phyloP scores from a whole-genome alignment of 2,113 vertebrate species.

The Uria aalge region DNA sequence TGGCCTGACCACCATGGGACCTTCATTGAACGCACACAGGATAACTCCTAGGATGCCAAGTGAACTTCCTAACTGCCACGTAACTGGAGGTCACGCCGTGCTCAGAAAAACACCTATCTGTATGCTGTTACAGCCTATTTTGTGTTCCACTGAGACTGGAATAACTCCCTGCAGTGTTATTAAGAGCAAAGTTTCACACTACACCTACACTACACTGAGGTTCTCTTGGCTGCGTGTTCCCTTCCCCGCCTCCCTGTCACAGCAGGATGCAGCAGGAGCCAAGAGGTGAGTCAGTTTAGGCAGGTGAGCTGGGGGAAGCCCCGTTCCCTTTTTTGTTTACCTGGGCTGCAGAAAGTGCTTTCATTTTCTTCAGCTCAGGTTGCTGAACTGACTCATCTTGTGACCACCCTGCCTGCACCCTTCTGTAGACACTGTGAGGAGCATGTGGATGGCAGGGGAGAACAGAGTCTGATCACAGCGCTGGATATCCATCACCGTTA shows the following conservation, averaged over 20 bases:
- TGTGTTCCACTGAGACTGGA: neutral
- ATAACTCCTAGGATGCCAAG: neutral
- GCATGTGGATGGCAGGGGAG: neutral
- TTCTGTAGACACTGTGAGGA: neutral
- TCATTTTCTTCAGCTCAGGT: neutral
- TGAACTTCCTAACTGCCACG: neutral
- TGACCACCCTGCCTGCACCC: neutral
- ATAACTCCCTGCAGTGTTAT: neutral
- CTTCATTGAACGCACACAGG: neutral
- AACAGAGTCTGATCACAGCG: rapidly evolving
- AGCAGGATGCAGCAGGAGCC: neutral
- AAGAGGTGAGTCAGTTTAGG: neutral
- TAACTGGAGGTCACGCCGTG: neutral
- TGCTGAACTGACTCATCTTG: neutral
- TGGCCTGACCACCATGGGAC: neutral
- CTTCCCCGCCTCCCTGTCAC: neutral
- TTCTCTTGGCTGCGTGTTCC: neutral
- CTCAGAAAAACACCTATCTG: neutral
- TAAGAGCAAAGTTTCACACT: neutral
- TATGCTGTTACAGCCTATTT: neutral
- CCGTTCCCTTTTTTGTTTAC: neutral
- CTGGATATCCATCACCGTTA: neutral
- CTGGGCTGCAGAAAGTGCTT: neutral
- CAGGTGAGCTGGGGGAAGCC: neutral
- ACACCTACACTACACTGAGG: neutral